Evolutionary conservation across 2,888 invertebrate genomes (phyloP).

Genomic region (Doris montereyensis): DNA sequence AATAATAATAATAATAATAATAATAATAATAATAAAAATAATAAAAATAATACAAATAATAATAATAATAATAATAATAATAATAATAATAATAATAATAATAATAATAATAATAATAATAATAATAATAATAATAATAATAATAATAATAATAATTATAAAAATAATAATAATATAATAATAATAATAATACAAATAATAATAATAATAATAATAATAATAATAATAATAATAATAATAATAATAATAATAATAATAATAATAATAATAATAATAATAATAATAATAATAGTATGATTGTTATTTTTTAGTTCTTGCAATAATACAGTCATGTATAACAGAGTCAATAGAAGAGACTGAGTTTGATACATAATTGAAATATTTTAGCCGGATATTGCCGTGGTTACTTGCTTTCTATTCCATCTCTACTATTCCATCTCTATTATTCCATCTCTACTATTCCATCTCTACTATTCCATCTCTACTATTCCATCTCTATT

Average conservation of each 20-base stretch:
- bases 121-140: background rate
- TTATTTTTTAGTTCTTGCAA: too few relatives aligned
- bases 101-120: constrained; percentile 18
- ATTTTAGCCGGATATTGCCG: too few relatives aligned
- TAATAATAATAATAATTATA: background rate
- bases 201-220: background rate
- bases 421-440: too few relatives aligned
- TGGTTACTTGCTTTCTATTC: too few relatives aligned
- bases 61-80: constrained; percentile 35
- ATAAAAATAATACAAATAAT: constrained; percentile 19
- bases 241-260: constrained; percentile 36
- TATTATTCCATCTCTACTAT: too few relatives aligned
- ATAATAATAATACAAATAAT: background rate
- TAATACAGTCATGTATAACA: too few relatives aligned
- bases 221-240: constrained; percentile 20
- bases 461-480: too few relatives aligned
- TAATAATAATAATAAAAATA: constrained; percentile 1
- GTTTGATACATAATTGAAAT: too few relatives aligned
- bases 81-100: constrained; percentile 30
- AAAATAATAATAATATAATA: background rate
- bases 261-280: constrained; percentile 32
- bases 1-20: background rate
- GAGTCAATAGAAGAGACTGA: too few relatives aligned
- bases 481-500: too few relatives aligned
- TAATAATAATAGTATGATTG: too few relatives aligned